A percentile compares a stretch with the other conserved stretches of the same genome.
phyloP scores from a whole-genome alignment of 64 coral and sea anemone genomes.

The Porites lutea region DNA sequence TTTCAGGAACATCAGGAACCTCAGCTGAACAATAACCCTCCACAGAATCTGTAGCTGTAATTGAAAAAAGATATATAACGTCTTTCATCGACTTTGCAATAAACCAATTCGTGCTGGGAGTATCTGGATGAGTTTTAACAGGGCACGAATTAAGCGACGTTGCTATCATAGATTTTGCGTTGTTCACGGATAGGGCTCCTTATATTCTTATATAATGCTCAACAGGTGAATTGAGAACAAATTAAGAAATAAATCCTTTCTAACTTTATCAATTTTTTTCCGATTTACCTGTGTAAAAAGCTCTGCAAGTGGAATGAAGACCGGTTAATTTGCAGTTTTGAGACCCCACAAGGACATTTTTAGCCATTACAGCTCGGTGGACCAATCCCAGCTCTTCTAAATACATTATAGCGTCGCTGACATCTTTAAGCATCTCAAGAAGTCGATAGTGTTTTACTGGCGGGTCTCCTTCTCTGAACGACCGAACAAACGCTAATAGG shows the following conservation, averaged over 20 bases:
- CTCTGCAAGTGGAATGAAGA: not conserved
- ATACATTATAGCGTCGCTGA: slow-evolving; percentile 27
- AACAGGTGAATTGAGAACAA: too few species aligned
- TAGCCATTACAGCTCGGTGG: slow-evolving; percentile 46
- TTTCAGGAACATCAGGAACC: not conserved
- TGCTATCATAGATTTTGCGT: too few species aligned
- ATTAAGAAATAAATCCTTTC: too few species aligned
- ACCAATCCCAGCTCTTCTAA: slow-evolving; percentile 9
- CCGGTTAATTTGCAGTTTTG: slow-evolving; percentile 34
- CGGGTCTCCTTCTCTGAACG: not conserved
- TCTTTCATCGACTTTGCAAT: too few species aligned
- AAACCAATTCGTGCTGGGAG: too few species aligned
- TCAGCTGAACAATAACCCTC: not conserved
- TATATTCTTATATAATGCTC: too few species aligned
- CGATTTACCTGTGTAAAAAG: too few species aligned
- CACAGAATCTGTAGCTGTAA: not conserved
- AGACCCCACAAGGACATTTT: slow-evolving; percentile 11
- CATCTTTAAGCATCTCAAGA: slow-evolving; percentile 25
- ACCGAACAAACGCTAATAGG: slow-evolving; percentile 57
- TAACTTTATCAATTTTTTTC: too few species aligned
- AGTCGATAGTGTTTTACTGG: not conserved
- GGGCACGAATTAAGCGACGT: too few species aligned
- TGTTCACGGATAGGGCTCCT: too few species aligned
- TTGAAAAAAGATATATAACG: too few species aligned
- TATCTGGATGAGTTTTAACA: too few species aligned